These are phyloP conservation scores for Protobothrops mucrosquamatus DNA, from an alignment of 2,113 vertebrate species.

Conservation along the genomic window DNA sequence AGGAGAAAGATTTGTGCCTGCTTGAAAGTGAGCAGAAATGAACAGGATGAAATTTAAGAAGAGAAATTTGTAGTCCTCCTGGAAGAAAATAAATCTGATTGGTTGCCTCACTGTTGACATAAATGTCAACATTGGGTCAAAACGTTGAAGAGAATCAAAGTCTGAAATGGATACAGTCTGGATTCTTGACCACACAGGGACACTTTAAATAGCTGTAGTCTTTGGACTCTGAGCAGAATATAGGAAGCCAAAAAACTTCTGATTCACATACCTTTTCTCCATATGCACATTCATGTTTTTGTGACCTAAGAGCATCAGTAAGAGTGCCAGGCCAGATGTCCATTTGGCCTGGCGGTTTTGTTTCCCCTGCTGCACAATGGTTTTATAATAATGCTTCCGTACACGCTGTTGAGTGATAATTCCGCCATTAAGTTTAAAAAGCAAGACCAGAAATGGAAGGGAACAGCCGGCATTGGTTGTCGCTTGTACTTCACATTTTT, in stretches of 20 bases:
- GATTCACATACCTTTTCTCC: not conserved
- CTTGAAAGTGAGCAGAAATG: not conserved
- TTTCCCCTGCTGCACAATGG: not conserved
- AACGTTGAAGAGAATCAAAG: not conserved
- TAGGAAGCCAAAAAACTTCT: not conserved
- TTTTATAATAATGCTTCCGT: not conserved
- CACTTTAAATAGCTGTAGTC: not conserved
- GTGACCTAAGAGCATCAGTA: not conserved
- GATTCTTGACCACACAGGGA: not conserved
- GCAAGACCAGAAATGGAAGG: conserved; percentile 24
- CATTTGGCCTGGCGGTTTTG: not conserved
- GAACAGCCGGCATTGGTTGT: conserved; percentile 12
- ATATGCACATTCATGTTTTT: not conserved
- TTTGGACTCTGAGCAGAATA: not conserved
- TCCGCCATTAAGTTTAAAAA: conserved; percentile 22
- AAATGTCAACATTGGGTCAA: not conserved
- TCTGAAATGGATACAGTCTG: not conserved
- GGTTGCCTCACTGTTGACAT: not conserved
- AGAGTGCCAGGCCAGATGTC: not conserved
- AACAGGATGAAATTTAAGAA: not conserved
- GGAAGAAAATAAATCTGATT: not conserved
- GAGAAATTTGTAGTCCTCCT: not conserved
- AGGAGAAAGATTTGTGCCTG: not conserved
- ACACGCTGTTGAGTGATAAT: not conserved
- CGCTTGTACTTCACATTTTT: conserved; percentile 41